These are phyloP conservation scores for Mimumesa dahlbomi DNA, from an alignment of 2,888 invertebrate species.

Conservation along the genomic window DNA sequence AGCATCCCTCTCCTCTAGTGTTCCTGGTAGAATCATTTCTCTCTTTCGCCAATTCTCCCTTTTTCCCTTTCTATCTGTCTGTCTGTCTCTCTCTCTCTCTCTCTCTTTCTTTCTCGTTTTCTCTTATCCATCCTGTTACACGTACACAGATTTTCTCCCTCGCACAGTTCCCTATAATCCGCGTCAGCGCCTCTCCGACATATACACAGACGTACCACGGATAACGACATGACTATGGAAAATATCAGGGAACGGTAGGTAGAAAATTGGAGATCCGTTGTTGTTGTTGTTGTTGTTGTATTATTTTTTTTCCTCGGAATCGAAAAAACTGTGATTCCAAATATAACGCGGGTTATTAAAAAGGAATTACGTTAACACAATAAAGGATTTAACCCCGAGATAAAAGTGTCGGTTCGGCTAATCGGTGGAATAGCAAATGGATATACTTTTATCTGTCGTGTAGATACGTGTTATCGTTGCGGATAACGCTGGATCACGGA, in stretches of 20 bases:
- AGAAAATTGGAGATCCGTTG: constrained; percentile 28
- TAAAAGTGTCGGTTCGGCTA: too few relatives aligned
- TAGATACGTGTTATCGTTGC: neutral
- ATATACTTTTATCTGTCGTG: neutral
- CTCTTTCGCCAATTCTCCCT: neutral
- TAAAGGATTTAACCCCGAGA: constrained; percentile 16
- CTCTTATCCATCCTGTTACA: constrained; percentile 22
- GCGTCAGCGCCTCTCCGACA: constrained; percentile 16
- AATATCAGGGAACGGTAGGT: constrained; percentile 22
- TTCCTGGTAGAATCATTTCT: constrained; percentile 22
- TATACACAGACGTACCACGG: constrained; percentile 10
- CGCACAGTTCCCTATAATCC: constrained; percentile 30
- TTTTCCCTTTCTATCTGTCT: neutral
- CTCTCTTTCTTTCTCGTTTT: neutral
- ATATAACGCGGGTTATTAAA: constrained; percentile 19
- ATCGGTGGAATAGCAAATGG: too few relatives aligned
- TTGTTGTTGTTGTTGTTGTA: too few relatives aligned
- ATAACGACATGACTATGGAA: constrained; percentile 29
- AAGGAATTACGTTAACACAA: neutral
- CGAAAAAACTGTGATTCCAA: constrained; percentile 7
- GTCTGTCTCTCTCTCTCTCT: neutral
- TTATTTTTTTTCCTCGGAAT: neutral
- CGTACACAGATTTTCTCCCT: constrained; percentile 41
- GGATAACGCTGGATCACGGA: neutral
- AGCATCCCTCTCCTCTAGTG: constrained; percentile 53